phyloP scores from a whole-genome alignment of 92 coral and sea anemone species.

The Meandrina meandrites region DNA sequence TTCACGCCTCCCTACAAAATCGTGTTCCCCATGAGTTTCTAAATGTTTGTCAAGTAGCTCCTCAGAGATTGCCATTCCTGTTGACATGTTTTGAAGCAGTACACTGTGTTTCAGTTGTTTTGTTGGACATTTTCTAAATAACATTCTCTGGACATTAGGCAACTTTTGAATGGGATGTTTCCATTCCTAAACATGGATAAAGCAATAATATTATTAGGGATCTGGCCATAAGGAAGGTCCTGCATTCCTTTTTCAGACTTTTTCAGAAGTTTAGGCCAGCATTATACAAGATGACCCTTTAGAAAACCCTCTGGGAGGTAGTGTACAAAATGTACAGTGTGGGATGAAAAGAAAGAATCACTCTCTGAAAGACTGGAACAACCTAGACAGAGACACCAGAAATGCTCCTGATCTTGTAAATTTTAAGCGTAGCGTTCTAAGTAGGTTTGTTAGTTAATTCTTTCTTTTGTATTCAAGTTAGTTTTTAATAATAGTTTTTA shows the following conservation, averaged over 20 bases:
- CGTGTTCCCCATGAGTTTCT: background rate
- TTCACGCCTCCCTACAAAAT: background rate
- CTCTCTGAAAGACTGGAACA: no score
- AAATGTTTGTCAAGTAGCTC: background rate
- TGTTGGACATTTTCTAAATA: background rate
- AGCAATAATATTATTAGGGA: background rate
- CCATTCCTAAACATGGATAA: conserved; percentile 8
- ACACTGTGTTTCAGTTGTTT: background rate
- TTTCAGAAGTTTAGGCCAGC: background rate
- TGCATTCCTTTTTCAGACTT: no score
- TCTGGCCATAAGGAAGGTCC: background rate
- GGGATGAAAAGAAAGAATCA: no score
- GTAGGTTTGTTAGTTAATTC: no score
- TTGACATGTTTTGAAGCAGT: background rate
- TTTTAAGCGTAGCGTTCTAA: no score
- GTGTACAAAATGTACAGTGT: no score
- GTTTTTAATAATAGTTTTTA: no score
- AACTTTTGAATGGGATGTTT: conserved; percentile 2
- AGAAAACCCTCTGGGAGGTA: no score
- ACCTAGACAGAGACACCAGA: no score
- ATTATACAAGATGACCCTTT: background rate
- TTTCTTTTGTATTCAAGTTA: no score
- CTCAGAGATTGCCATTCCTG: background rate
- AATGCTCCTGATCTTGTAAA: no score
- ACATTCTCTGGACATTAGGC: conserved; percentile 1